Base-by-base conservation (phyloP, 2,797 vertebrate genomes). In the Serranus cabrilla region DNA sequence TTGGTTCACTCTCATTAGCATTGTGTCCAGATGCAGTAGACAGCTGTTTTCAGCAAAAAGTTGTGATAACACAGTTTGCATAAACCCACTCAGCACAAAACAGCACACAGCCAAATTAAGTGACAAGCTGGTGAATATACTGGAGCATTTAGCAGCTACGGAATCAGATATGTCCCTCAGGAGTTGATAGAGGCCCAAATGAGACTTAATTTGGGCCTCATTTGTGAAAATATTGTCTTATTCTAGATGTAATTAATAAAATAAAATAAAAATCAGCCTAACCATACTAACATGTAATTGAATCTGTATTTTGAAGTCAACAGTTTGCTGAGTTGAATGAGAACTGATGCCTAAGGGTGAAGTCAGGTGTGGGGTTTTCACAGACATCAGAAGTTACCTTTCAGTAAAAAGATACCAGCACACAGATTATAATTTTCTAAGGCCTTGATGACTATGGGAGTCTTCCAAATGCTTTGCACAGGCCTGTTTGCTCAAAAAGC, bases 361-460 rank as follows among this genome's bases (percentile, higher is more conserved):
- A 21, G 46, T 37, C 31, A 56, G 51, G 34, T 82, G 76, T 71
- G 37, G n/a, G 13, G n/a, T 70, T 69, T 70, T 37, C 59, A 25
- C 58, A 75, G 31, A 65, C 61, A 25, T 73, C 64, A 63, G 40
- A 67, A 27, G 59, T 68, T 54, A 16, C 51, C 34, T 82, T 75
- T 75, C 65, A 52, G 45, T 65, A 54, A 74, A 49, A 56, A 1
- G 7, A 68, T 23, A 64, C n/a, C 17, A 59, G 51, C 85, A 45
- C 56, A 76, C 37, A 56, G 14, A 58, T 81, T 10, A 79, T 73
- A 10, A 37, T 74, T 79, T 66, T 80, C 54, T 62, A 14, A 40
- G 71, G 66, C 27, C 47, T 43, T 61, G 14, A 23, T 71, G n/a
- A 61, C 64, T 62, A 58, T 46, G 23, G 10, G 6, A 21, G 17